Conservation (phyloP, 1,140 invertebrate species). For the Leptonema lineaticorne region DNA sequence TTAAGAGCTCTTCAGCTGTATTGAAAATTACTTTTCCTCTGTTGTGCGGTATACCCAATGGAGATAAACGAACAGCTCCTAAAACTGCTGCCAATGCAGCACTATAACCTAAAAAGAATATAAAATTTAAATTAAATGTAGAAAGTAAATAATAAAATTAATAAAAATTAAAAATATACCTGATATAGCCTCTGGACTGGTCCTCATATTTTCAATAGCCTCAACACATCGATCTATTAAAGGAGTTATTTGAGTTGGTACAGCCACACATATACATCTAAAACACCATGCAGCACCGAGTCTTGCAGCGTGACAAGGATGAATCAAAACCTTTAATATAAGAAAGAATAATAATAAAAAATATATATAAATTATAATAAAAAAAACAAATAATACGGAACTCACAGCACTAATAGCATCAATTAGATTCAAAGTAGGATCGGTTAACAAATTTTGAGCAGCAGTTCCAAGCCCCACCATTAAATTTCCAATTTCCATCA, state of each 20-base stretch:
- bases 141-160: conserved; percentile 16
- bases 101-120: conserved; percentile 79
- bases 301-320: conserved; percentile 89
- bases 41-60: conserved; percentile 93
- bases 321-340: conserved; percentile 72
- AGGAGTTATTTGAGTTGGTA: conserved; percentile 91
- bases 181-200: conserved; percentile 90
- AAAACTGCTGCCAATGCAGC: conserved; percentile 90
- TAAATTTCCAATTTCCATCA: conserved; percentile 88
- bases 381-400: too few relatives aligned
- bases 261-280: conserved; percentile 83
- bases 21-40: conserved; percentile 97
- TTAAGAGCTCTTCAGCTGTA: conserved; percentile 92
- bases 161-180: conserved; percentile 50
- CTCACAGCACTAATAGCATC: conserved; percentile 60
- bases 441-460: conserved; percentile 82
- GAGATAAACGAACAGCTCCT: conserved; percentile 86
- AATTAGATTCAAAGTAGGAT: conserved; percentile 75
- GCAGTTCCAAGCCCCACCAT: conserved; percentile 89
- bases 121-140: conserved; percentile 11
- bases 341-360: conserved; percentile 47
- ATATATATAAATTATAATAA: conserved; percentile 9
- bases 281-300: conserved; percentile 94
- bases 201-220: conserved; percentile 83
- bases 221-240: conserved; percentile 87